These are phyloP conservation scores for Leptopilina boulardi DNA, from an alignment of 1,140 invertebrate genomes.

Conservation along the genomic window DNA sequence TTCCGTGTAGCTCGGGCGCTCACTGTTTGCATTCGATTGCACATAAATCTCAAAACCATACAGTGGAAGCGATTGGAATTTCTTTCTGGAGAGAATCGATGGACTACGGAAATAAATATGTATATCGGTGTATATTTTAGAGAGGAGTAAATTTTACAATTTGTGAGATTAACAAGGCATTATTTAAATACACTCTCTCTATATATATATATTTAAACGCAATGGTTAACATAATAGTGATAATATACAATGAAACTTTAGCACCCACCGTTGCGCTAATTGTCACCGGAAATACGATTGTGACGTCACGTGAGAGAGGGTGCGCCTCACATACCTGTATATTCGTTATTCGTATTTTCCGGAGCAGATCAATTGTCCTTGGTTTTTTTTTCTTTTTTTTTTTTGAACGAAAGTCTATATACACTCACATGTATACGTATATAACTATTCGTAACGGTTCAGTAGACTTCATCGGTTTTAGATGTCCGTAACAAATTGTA, in stretches of 20 bases:
- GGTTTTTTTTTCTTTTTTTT: slow-evolving; percentile 42
- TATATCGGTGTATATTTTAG: not conserved
- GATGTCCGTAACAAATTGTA: slow-evolving; percentile 49
- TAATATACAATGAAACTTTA: slow-evolving; percentile 12
- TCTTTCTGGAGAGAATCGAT: slow-evolving; percentile 13
- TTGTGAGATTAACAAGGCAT: slow-evolving; percentile 14
- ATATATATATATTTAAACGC: not conserved
- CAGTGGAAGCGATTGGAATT: not conserved
- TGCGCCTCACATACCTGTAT: slow-evolving; percentile 49
- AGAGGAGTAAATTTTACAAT: slow-evolving; percentile 4
- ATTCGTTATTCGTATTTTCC: slow-evolving; percentile 50
- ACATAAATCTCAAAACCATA: slow-evolving; percentile 5
- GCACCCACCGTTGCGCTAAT: not conserved
- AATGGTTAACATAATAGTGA: slow-evolving; percentile 19
- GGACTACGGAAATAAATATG: not conserved
- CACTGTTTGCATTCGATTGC: not conserved
- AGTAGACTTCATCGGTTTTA: slow-evolving; percentile 39
- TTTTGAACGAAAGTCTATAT: slow-evolving; percentile 38
- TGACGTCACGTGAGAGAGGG: slow-evolving; percentile 57
- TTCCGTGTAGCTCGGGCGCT: not conserved
- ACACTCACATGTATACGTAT: slow-evolving; percentile 40
- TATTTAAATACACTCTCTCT: too few species aligned
- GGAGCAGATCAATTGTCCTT: slow-evolving; percentile 55
- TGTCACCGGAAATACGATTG: slow-evolving; percentile 52
- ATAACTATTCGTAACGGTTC: slow-evolving; percentile 50